Evolutionary conservation across 2,888 invertebrate species (phyloP).

Genomic region (Trypoxylon attenuatum): DNA sequence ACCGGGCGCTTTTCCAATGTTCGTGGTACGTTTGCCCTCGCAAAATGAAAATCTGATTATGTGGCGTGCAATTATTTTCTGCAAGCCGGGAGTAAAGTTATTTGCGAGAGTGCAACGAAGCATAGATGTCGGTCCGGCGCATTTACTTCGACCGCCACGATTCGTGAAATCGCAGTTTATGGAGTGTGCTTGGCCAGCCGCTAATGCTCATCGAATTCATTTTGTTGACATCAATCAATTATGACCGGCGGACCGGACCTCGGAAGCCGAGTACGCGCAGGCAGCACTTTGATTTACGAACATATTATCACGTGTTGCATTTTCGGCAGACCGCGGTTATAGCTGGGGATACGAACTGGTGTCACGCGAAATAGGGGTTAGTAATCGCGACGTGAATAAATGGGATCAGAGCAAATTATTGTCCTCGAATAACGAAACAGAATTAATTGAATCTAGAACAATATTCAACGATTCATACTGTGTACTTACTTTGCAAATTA

Average conservation of each 20-base stretch:
- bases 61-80: slow-evolving; percentile 48
- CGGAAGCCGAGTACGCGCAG: background rate
- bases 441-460: background rate
- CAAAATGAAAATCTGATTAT: slow-evolving; percentile 48
- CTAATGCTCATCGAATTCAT: slow-evolving; percentile 58
- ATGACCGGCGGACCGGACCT: slow-evolving; percentile 11
- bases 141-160: slow-evolving; percentile 47
- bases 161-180: slow-evolving; percentile 57
- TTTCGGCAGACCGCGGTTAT: slow-evolving; percentile 1
- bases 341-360: too few relatives aligned
- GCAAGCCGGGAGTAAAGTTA: slow-evolving; percentile 45
- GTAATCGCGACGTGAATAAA: too few relatives aligned
- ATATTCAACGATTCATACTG: too few relatives aligned
- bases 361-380: too few relatives aligned
- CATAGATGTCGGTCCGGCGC: slow-evolving; percentile 29
- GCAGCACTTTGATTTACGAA: slow-evolving; percentile 1
- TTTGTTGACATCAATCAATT: slow-evolving; percentile 52
- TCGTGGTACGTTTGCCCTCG: too few relatives aligned
- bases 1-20: slow-evolving; percentile 15
- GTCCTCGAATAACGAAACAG: background rate
- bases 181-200: slow-evolving; percentile 34
- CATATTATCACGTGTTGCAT: slow-evolving; percentile 24
- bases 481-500: too few relatives aligned
- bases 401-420: too few relatives aligned
- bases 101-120: slow-evolving; percentile 47